A percentile compares a stretch with the other conserved stretches of the same genome.
Conservation (phyloP, 1,140 invertebrate genomes). For the Vollenhovia emeryi region DNA sequence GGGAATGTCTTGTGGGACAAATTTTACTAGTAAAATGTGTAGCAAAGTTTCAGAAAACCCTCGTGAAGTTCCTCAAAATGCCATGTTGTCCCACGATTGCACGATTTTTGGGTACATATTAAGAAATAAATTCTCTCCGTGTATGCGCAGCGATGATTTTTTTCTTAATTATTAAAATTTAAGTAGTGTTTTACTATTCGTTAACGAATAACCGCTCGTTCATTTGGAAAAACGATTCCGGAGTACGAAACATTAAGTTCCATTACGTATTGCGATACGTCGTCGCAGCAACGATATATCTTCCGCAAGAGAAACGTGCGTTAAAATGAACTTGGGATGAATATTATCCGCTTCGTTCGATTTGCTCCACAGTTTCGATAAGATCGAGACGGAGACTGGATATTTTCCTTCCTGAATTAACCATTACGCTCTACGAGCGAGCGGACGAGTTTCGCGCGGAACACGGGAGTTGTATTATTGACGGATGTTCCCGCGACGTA, state of each 20-base stretch:
- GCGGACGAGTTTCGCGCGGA: neutral
- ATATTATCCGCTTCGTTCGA: neutral
- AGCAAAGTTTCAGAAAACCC: too few relatives aligned
- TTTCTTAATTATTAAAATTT: neutral
- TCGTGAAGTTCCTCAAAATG: too few relatives aligned
- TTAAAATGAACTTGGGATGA: neutral
- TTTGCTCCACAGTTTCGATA: neutral
- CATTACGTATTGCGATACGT: neutral
- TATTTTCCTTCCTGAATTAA: constrained; percentile 40
- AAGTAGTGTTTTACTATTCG: neutral
- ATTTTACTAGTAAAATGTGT: too few relatives aligned
- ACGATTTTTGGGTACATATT: too few relatives aligned
- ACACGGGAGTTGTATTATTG: neutral
- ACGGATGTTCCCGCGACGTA: constrained; percentile 2
- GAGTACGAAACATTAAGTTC: neutral
- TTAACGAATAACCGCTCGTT: neutral
- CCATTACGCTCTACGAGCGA: neutral
- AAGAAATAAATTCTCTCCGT: too few relatives aligned
- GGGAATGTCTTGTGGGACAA: too few relatives aligned
- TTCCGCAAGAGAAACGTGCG: neutral
- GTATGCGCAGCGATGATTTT: too few relatives aligned
- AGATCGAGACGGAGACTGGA: constrained; percentile 15
- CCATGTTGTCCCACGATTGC: too few relatives aligned
- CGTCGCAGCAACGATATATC: neutral
- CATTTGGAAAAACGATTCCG: neutral